These are phyloP conservation scores for Phenganax stokvisi DNA, from an alignment of 92 coral and sea anemone genomes.

Conservation along the genomic window DNA sequence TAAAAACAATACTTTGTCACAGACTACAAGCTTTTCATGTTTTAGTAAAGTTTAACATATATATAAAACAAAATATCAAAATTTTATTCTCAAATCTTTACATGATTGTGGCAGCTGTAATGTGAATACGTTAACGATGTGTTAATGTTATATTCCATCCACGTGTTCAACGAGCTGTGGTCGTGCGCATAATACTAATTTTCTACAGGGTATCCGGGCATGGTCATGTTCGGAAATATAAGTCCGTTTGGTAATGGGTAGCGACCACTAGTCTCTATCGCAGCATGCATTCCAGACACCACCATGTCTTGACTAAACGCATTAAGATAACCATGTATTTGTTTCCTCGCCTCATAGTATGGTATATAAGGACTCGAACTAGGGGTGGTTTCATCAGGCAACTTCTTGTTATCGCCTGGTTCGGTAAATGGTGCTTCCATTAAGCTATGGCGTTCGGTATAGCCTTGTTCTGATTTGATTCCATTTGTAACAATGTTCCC, in stretches of 20 bases:
- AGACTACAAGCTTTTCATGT: too few relatives aligned
- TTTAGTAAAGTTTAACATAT: too few relatives aligned
- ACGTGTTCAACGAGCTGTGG: too few relatives aligned
- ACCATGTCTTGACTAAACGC: constrained; percentile 17
- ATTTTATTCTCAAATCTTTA: too few relatives aligned
- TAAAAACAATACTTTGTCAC: too few relatives aligned
- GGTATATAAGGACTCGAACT: constrained; percentile 1
- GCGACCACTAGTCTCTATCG: constrained; percentile 31
- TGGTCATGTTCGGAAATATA: background rate
- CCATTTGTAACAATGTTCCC: background rate
- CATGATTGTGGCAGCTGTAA: too few relatives aligned
- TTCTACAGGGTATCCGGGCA: background rate
- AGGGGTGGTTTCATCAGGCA: background rate
- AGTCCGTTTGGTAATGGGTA: background rate
- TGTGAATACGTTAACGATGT: too few relatives aligned
- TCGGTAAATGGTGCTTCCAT: background rate
- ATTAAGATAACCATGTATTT: constrained; percentile 13
- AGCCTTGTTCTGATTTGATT: background rate
- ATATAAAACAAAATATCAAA: too few relatives aligned
- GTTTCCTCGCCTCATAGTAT: constrained; percentile 27
- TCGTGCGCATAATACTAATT: background rate
- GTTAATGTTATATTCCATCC: too few relatives aligned
- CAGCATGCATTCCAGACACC: constrained; percentile 29
- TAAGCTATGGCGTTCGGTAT: background rate
- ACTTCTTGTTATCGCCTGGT: background rate